Percentiles rank a stretch among this genome's conserved stretches.
Conservation (phyloP, 1,140 invertebrate species). For the Drosophila subobscura region DNA sequence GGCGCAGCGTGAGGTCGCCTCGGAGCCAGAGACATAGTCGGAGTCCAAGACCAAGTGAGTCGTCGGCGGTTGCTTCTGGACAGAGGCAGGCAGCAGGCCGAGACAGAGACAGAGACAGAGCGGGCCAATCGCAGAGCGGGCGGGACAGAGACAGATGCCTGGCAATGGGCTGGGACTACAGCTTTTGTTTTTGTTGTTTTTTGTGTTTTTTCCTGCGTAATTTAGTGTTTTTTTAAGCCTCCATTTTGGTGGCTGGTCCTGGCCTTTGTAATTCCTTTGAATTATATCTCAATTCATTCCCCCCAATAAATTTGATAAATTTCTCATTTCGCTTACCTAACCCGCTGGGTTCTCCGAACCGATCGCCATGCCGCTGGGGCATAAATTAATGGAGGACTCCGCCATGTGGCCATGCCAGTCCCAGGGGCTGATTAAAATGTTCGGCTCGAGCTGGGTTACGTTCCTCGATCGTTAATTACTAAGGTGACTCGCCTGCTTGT, state of each 20-base stretch:
- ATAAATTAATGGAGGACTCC: constrained; percentile 65
- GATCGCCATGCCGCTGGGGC: constrained; percentile 53
- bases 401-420: constrained; percentile 32
- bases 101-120: not conserved
- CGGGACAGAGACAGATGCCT: constrained; percentile 2
- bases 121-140: constrained; percentile 49
- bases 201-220: constrained; percentile 33
- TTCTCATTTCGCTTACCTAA: constrained; percentile 74
- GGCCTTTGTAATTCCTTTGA: constrained; percentile 74
- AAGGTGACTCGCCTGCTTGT: constrained; percentile 35
- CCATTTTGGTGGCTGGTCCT: constrained; percentile 60
- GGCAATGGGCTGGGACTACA: constrained; percentile 19
- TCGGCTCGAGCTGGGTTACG: constrained; percentile 42
- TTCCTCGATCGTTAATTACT: constrained; percentile 70
- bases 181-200: constrained; percentile 53
- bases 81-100: constrained; percentile 17
- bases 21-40: no score
- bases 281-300: constrained; percentile 79
- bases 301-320: constrained; percentile 78
- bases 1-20: constrained; percentile 64
- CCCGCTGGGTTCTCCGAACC: constrained; percentile 44
- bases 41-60: constrained; percentile 21
- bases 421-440: constrained; percentile 71
- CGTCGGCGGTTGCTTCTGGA: constrained; percentile 32
- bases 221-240: constrained; percentile 74